Base-by-base conservation (phyloP, 1,140 invertebrate species). In the Anoplolepis gracilipes region DNA sequence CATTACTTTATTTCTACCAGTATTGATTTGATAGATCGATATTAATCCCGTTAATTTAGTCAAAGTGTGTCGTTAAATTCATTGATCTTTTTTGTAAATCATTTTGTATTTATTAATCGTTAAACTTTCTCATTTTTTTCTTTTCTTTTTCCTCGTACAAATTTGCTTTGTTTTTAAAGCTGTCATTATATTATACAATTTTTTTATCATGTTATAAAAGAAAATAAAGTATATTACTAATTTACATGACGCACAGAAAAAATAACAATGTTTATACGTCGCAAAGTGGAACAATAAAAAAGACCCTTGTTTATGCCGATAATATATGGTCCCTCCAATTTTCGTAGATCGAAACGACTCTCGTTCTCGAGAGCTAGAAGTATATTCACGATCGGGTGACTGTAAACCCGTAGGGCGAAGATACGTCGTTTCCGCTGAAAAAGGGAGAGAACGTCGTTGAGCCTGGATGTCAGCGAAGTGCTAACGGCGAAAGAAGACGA, bases 291-390 rank as follows among this genome's bases (percentile, higher is more conserved):
- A 42, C 30, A 28, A 30, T 22, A 7, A 19, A 10, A 75, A 46
- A 57, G 72, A 53, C 46, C 30, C 33, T 69, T 55, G 64, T 49
- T 16, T 59, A 72, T 49, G 49, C 73, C 87, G 84, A 89, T 89
- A 85, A 82, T 87, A 11, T 72, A 72, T 75, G 88, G 86, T 70
- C 65, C 53, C 39, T 86, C 87, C 69, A 88, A 88, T 85, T 88
- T 82, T 86, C 77, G 70, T 79, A 19, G 59, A 55, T 61, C 85
- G 78, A 73, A 84, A 87, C 70, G 85, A 57, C 85, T 81, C 73
- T 88, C 88, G 77, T 84, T 53, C 22, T 77, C 28, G 57, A 81
- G 85, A 81, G 57, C 22, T 42, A 77, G 46, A 64, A 65, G n/a
- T 65, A 65, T 77, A 77, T 77, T 77, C 72, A 77, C 59, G 81